These are phyloP conservation scores for Aphaenogaster floridana DNA, from an alignment of 1,140 invertebrate genomes.

Conservation along the genomic window DNA sequence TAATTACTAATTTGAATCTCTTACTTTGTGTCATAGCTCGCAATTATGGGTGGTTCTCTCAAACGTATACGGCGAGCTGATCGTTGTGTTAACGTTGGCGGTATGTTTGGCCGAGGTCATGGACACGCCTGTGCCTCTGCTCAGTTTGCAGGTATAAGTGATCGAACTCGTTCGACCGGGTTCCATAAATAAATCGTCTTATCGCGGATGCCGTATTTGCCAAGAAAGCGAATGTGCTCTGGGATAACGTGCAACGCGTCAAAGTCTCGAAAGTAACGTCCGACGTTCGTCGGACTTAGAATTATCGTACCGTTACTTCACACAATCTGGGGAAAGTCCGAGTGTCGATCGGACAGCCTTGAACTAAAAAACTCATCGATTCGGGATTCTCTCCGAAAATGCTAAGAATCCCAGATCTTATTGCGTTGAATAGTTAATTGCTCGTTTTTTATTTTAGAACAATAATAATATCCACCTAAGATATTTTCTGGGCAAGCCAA, in stretches of 20 bases:
- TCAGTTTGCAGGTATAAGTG: constrained; percentile 89
- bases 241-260: constrained; percentile 27
- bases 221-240: not conserved
- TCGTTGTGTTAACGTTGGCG: constrained; percentile 89
- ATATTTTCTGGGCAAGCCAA: no score
- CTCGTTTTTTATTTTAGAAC: not conserved
- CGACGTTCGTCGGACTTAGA: constrained; percentile 24
- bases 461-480: not conserved
- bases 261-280: constrained; percentile 39
- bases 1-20: not conserved
- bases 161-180: not conserved
- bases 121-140: constrained; percentile 88
- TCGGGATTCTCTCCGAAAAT: not conserved
- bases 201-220: not conserved
- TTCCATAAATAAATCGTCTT: constrained; percentile 17
- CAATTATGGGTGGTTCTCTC: constrained; percentile 88
- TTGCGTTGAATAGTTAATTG: not conserved
- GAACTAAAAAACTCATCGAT: constrained; percentile 20
- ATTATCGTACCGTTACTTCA: constrained; percentile 61
- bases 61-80: constrained; percentile 89
- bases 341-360: constrained; percentile 34
- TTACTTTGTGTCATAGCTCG: constrained; percentile 84
- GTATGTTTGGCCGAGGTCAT: constrained; percentile 89
- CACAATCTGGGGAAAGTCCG: constrained; percentile 22
- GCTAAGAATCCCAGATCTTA: not conserved